These are phyloP conservation scores for Vollenhovia emeryi DNA, from an alignment of 1,140 invertebrate genomes.

Conservation along the genomic window DNA sequence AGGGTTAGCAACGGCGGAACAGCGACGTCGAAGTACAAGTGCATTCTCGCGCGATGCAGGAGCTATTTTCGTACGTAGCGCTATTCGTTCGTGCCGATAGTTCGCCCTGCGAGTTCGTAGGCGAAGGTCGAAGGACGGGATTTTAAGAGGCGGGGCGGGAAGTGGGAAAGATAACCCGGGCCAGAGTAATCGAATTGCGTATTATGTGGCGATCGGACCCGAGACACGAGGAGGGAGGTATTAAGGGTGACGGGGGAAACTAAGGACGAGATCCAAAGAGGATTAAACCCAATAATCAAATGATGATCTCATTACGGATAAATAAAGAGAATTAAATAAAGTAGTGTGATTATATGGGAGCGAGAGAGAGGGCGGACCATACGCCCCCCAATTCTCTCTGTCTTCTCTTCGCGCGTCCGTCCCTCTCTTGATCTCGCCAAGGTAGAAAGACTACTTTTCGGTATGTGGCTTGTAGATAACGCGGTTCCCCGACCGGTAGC, in stretches of 20 bases:
- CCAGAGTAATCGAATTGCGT: constrained; percentile 19
- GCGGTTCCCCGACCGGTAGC: constrained; percentile 43
- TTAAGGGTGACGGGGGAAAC: constrained; percentile 72
- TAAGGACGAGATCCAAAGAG: constrained; percentile 85
- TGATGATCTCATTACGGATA: constrained; percentile 85
- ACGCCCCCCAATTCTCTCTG: constrained; percentile 4
- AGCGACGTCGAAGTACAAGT: constrained; percentile 23
- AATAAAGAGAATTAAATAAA: constrained; percentile 84
- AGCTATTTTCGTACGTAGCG: constrained; percentile 31
- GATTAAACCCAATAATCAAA: constrained; percentile 86
- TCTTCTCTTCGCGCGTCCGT: constrained; percentile 16
- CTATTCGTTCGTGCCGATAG: constrained; percentile 49
- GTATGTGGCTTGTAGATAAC: constrained; percentile 68
- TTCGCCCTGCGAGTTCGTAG: constrained; percentile 39
- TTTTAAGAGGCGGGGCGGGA: neutral
- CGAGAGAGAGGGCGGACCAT: constrained; percentile 60
- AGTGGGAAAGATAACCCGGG: neutral
- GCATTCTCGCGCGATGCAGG: constrained; percentile 57
- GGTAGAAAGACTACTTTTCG: constrained; percentile 22
- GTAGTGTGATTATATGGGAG: constrained; percentile 78
- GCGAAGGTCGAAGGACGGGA: constrained; percentile 10
- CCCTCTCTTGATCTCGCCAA: constrained; percentile 12
- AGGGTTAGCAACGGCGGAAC: neutral
- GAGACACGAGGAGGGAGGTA: constrained; percentile 61
- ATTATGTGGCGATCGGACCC: constrained; percentile 67